Evolutionary conservation across 2,797 vertebrate genomes (phyloP), one percentile per base, ranked within the genome.

Genomic region (Enteromius mattozi): DNA sequence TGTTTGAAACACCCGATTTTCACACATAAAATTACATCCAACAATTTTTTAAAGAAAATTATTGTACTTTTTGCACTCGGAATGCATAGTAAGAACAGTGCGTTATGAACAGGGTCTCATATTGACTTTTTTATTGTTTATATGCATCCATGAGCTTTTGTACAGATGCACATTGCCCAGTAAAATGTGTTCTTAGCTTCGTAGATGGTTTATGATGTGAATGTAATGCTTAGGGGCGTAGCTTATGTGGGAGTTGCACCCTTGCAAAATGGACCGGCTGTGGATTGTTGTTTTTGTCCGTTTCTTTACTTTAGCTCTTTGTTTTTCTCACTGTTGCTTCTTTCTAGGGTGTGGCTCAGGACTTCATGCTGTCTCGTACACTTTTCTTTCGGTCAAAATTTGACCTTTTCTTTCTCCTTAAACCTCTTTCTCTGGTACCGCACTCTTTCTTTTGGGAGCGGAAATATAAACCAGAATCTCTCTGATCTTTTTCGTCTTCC

Each of bases 291-390:
- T 92, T 86, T 72, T 87, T 86, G 89, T 89, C 86, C 83, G 88
- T 90, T 89, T 24, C 82, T 90, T 65, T 89, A 77, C 85, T 75
- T 88, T 83, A 56, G 83, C 74, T 84, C 63, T 82, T 81, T 92
- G 86, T 88, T 92, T 92, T 87, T 93, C 90, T 94, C 92, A 93
- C 93, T 88, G 94, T 94, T 95, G 93, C 94, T 93, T 95, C 94
- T 95, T 96, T 95, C 93, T 95, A 95, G 95, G 96, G 92, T 95
- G 93, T 94, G 93, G 93, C 93, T 92, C 93, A 95, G 96, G 88
- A 96, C 92, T 92, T 91, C 93, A 95, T 96, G 94, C 95, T 94
- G 92, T 95, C 92, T 94, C 85, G 92, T 94, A 91, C 82, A 86
- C 85, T 81, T 82, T 87, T 85, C 80, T 89, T 88, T 78, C 86